phyloP scores from a whole-genome alignment of 2,797 vertebrate genomes.

The Rhadinocentrus ornatus region DNA sequence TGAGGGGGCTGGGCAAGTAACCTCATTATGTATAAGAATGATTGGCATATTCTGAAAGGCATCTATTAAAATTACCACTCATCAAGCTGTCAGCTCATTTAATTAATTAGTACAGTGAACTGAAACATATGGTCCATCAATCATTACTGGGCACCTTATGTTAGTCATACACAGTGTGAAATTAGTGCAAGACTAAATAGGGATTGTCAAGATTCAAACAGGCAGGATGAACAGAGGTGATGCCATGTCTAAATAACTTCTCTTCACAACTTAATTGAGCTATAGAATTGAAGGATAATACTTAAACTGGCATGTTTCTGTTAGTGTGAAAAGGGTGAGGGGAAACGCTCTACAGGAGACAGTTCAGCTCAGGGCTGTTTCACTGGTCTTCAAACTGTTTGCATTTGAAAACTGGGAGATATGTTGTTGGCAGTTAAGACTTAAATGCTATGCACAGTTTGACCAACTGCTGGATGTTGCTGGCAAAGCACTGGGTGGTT shows the following conservation, averaged over 20 bases:
- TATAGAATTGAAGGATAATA: neutral
- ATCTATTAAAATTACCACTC: conserved; percentile 53
- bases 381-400: neutral
- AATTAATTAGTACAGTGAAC: conserved; percentile 44
- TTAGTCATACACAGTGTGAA: conserved; percentile 27
- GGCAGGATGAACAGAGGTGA: neutral
- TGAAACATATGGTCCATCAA: conserved; percentile 44
- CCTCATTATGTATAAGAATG: conserved; percentile 50
- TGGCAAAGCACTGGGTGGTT: conserved; percentile 3
- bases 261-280: conserved; percentile 3
- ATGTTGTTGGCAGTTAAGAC: neutral
- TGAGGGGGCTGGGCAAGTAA: conserved; percentile 23
- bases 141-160: conserved; percentile 34
- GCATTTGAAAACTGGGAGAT: neutral
- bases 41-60: conserved; percentile 52
- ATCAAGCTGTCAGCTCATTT: conserved; percentile 52
- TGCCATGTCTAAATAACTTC: conserved; percentile 9
- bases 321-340: neutral
- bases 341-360: neutral
- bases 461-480: conserved; percentile 15
- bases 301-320: conserved; percentile 4
- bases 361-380: neutral
- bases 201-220: conserved; percentile 4
- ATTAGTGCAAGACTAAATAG: conserved; percentile 7
- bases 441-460: neutral